These are phyloP conservation scores for Apis florea DNA, from an alignment of 1,140 invertebrate species.

Conservation along the genomic window DNA sequence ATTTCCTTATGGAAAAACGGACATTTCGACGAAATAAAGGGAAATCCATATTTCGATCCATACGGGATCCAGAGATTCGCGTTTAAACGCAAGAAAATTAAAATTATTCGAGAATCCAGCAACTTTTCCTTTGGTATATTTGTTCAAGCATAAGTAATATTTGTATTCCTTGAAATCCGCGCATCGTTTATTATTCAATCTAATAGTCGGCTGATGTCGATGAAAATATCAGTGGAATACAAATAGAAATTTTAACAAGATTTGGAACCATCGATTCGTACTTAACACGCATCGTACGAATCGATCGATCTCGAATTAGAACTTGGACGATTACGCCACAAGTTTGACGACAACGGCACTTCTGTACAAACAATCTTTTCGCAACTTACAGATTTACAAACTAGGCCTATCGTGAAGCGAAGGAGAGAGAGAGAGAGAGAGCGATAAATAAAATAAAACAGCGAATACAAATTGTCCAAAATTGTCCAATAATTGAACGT, in stretches of 20 bases:
- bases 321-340: not conserved
- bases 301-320: slow-evolving; percentile 3
- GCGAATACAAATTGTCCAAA: not conserved
- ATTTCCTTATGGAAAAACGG: not conserved
- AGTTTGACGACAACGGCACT: not conserved
- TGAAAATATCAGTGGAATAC: not conserved
- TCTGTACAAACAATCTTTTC: slow-evolving; percentile 4
- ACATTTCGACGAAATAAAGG: not conserved
- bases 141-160: too few relatives aligned
- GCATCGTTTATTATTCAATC: too few relatives aligned
- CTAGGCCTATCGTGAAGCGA: not conserved
- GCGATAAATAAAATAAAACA: not conserved
- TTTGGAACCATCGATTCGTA: not conserved
- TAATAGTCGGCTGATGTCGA: too few relatives aligned
- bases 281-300: not conserved
- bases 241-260: slow-evolving; percentile 11
- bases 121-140: too few relatives aligned
- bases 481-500: not conserved
- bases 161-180: too few relatives aligned
- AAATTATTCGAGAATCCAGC: too few relatives aligned
- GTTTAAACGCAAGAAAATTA: too few relatives aligned
- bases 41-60: too few relatives aligned
- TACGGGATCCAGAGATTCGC: too few relatives aligned
- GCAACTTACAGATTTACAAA: slow-evolving; percentile 1
- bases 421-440: not conserved